Base-by-base conservation (phyloP, 2,888 invertebrate genomes). In the Tiliacea aurago region DNA sequence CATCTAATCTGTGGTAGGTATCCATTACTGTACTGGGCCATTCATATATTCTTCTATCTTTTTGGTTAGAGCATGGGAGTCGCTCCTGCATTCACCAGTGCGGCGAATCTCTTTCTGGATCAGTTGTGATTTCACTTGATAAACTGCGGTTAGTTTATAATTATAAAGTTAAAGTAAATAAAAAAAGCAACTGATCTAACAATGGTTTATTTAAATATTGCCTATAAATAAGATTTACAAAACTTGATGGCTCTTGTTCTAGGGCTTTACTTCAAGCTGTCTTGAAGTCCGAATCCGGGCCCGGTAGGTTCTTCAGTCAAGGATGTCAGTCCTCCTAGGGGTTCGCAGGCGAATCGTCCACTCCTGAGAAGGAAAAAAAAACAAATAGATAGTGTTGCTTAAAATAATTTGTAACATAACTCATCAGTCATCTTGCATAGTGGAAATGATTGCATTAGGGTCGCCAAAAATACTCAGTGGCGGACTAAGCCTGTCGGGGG, bases 291-390 rank as follows among this genome's bases (percentile, higher is more conserved):
- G 93, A 98, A 99, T 41, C 99, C 99, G 23, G 99, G 99, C 13
- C 99, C 99, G 73, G 98, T 98, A 11, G 99, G 99, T 82, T 98
- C 98, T 87, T 98, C 97, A 28, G 97, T 98, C 51, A 99, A 96
- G 0, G 98, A 98, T 0, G 99, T 99, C 18, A 99, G 97, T 10
- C 98, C 98, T 45, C 98, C 98, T 43, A 97, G 97, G 0, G 99
- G 99, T 93, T 99, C 99, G 23, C 98, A 97, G 0, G 99, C 99
- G 94, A 98, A 99, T 88, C 99, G 97, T 49, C 99, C 99, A 93
- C 97, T 99, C 91, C 98, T 98, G 79, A 23, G 83, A 82, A 63
- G 76, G 9, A 11, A n/a, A 53, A 68, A 47, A 9, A 41, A 41
- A 41, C 3, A 13, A 28, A 23, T 3, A 51, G 18, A 6, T n/a